Percentiles rank a stretch among this genome's conserved stretches.
phyloP scores from a whole-genome alignment of 2,888 invertebrate species.

The Glaucopsyche alexis region DNA sequence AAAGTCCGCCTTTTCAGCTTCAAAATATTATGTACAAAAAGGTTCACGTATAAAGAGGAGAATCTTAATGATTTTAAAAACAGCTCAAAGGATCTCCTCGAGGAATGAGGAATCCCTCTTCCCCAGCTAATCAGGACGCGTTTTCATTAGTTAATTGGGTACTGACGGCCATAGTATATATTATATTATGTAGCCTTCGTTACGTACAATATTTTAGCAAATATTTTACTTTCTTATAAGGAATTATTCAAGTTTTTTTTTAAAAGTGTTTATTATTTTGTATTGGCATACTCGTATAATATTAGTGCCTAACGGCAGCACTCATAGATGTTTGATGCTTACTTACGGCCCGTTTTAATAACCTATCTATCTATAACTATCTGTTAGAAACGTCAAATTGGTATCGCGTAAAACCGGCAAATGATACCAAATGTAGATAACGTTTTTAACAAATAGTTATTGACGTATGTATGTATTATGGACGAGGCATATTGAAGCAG shows the following conservation, averaged over 20 bases:
- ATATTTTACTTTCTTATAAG: constrained; percentile 40
- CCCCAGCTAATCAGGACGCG: constrained; percentile 52
- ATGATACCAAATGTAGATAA: no score
- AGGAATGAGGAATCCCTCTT: constrained; percentile 35
- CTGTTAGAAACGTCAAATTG: no score
- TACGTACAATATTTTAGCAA: constrained; percentile 39
- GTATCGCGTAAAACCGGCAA: no score
- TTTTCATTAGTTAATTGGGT: constrained; percentile 77
- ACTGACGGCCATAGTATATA: constrained; percentile 41
- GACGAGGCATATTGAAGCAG: no score
- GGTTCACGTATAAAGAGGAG: not conserved
- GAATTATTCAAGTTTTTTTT: constrained; percentile 44
- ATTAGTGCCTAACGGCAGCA: no score
- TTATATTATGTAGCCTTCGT: not conserved
- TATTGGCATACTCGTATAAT: no score
- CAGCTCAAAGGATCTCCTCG: constrained; percentile 37
- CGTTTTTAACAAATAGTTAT: no score
- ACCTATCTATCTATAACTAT: no score
- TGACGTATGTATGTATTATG: no score
- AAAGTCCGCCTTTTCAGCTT: not conserved
- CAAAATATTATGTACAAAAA: constrained; percentile 9
- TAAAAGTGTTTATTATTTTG: no score
- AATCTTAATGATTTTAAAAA: constrained; percentile 32
- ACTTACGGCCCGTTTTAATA: no score
- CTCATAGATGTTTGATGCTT: no score